phyloP scores from a whole-genome alignment of 2,888 invertebrate species.

The Leucophora obtusa region DNA sequence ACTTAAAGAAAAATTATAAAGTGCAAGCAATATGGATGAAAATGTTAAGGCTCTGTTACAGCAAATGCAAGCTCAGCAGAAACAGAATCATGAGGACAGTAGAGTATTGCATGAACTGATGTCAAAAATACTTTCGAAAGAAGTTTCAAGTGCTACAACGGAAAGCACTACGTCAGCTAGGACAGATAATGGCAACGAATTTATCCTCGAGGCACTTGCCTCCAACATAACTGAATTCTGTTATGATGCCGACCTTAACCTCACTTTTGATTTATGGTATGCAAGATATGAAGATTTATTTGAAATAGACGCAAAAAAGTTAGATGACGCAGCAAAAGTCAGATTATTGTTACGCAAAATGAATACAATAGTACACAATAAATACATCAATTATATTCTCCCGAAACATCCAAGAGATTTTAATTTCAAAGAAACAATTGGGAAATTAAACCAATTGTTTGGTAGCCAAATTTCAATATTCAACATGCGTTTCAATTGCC shows the following conservation, averaged over 20 bases:
- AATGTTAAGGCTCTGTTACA: no score
- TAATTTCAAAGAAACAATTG: constrained; percentile 40
- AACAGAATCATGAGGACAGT: no score
- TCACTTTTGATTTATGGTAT: constrained; percentile 60
- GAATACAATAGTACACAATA: constrained; percentile 36
- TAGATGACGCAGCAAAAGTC: constrained; percentile 59
- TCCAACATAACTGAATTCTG: no score
- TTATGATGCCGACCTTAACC: constrained; percentile 22
- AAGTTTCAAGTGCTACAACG: no score
- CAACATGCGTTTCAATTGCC: constrained; percentile 55
- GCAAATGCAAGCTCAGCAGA: no score
- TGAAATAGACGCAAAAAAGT: constrained; percentile 44
- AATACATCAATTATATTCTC: constrained; percentile 57
- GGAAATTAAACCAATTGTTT: constrained; percentile 38
- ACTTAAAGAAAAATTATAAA: no score
- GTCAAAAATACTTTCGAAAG: no score
- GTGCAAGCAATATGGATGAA: no score
- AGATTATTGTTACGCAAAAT: constrained; percentile 55
- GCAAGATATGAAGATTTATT: constrained; percentile 54
- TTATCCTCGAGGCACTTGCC: no score
- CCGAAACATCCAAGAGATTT: constrained; percentile 54
- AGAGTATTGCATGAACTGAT: no score
- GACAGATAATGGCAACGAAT: no score
- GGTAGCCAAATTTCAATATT: constrained; percentile 53
- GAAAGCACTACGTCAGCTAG: no score